Evolutionary conservation across 1,140 invertebrate genomes (phyloP).

Genomic region (Choristoneura fumiferana): DNA sequence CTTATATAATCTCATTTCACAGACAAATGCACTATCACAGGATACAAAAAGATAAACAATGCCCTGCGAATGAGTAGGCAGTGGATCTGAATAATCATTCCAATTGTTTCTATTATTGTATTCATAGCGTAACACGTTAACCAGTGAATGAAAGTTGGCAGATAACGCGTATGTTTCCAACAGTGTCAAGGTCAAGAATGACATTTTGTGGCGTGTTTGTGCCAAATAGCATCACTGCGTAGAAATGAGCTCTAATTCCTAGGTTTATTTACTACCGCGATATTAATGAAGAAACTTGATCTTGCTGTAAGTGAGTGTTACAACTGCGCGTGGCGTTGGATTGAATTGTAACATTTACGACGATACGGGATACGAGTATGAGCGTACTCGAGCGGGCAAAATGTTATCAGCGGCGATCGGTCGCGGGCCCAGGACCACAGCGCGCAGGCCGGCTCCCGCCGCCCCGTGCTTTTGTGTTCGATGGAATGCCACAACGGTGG

Average conservation of each 20-base stretch:
- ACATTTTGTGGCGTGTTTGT: slow-evolving; percentile 16
- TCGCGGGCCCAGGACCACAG: slow-evolving; percentile 2
- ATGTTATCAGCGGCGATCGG: slow-evolving; percentile 42
- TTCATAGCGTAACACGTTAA: slow-evolving; percentile 27
- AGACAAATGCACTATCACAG: neutral
- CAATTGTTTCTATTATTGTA: slow-evolving; percentile 10
- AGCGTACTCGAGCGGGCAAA: slow-evolving; percentile 36
- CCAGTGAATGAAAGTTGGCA: slow-evolving; percentile 57
- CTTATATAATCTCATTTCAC: neutral
- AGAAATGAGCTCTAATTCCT: slow-evolving; percentile 1
- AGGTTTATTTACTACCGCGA: neutral
- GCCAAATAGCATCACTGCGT: neutral
- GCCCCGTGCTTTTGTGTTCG: slow-evolving; percentile 16
- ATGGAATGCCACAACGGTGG: slow-evolving; percentile 25
- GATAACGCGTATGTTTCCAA: slow-evolving; percentile 42
- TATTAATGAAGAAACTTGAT: slow-evolving; percentile 5
- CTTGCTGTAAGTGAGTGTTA: slow-evolving; percentile 12
- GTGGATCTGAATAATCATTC: slow-evolving; percentile 1
- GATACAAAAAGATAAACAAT: neutral
- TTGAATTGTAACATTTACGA: slow-evolving; percentile 19
- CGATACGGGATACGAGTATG: slow-evolving; percentile 5
- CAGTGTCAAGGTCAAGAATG: slow-evolving; percentile 50
- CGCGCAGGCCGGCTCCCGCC: slow-evolving; percentile 1
- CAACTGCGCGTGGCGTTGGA: slow-evolving; percentile 11
- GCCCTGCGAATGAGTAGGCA: neutral